phyloP scores from a whole-genome alignment of 2,888 invertebrate genomes.

The Tetragonisca angustula region DNA sequence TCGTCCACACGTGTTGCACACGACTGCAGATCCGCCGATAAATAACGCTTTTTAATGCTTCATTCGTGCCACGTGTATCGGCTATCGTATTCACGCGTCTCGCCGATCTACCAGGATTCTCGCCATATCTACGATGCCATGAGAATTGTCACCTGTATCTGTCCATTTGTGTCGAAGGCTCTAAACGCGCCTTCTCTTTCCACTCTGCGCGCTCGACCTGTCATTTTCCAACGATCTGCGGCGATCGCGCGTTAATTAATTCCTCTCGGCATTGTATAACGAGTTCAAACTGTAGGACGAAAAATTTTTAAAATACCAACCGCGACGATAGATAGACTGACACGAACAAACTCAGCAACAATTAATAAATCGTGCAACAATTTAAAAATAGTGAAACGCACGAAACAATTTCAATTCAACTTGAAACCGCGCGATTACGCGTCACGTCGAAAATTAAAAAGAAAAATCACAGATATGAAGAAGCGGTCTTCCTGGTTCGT shows the following conservation, averaged over 20 bases:
- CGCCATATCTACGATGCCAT: slow-evolving; percentile 14
- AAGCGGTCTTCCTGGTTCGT: slow-evolving; percentile 46
- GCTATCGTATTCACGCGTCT: slow-evolving; percentile 61
- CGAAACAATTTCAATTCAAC: neutral
- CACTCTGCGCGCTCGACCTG: neutral
- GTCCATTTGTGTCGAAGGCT: slow-evolving; percentile 37
- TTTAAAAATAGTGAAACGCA: no score
- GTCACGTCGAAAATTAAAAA: slow-evolving; percentile 30
- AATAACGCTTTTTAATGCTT: slow-evolving; percentile 69
- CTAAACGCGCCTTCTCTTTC: slow-evolving; percentile 12
- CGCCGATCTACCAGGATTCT: slow-evolving; percentile 44
- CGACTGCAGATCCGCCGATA: slow-evolving; percentile 64
- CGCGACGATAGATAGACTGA: no score
- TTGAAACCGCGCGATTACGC: slow-evolving; percentile 11
- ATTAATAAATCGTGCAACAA: no score
- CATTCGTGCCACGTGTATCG: slow-evolving; percentile 65
- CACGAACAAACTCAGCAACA: no score
- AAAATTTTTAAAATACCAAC: no score
- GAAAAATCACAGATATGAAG: slow-evolving; percentile 31
- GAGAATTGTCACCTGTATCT: slow-evolving; percentile 55
- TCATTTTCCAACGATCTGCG: neutral
- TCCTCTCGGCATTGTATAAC: no score
- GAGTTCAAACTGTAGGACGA: no score
- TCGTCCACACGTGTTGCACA: slow-evolving; percentile 7
- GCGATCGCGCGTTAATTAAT: neutral